phyloP scores from a whole-genome alignment of 2,797 vertebrate species.

The Acridotheres tristis region DNA sequence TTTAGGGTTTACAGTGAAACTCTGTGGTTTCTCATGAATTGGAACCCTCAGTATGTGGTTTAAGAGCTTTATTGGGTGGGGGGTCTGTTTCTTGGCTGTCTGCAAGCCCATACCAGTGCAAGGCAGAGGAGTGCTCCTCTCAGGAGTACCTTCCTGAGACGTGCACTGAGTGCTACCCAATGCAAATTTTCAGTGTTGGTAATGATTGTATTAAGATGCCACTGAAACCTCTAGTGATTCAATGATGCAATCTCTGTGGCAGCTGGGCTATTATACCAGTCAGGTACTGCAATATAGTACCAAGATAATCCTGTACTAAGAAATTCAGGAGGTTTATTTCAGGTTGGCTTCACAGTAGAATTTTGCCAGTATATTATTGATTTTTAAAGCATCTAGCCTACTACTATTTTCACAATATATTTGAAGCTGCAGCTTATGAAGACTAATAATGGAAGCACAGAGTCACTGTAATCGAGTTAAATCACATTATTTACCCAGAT shows the following conservation, averaged over 20 bases:
- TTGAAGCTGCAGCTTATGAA: background rate
- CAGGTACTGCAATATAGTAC: background rate
- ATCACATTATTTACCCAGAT: background rate
- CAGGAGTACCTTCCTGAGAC: background rate
- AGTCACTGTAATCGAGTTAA: background rate
- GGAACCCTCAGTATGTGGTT: background rate
- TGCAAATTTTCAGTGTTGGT: background rate
- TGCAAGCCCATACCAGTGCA: background rate
- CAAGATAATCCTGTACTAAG: background rate
- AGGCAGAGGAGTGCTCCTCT: accelerated
- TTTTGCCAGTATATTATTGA: background rate
- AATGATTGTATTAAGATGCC: background rate
- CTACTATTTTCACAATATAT: background rate
- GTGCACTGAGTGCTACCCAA: accelerated
- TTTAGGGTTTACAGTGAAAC: background rate
- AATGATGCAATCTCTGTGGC: background rate
- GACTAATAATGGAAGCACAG: background rate
- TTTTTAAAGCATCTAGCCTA: background rate
- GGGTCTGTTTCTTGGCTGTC: background rate
- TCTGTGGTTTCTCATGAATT: background rate
- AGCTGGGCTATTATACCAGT: background rate
- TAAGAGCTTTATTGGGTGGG: background rate
- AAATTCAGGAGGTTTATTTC: background rate
- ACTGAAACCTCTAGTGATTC: background rate
- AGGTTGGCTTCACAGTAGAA: background rate